phyloP scores from a whole-genome alignment of 2,113 vertebrate genomes.

The Pangasianodon gigas region DNA sequence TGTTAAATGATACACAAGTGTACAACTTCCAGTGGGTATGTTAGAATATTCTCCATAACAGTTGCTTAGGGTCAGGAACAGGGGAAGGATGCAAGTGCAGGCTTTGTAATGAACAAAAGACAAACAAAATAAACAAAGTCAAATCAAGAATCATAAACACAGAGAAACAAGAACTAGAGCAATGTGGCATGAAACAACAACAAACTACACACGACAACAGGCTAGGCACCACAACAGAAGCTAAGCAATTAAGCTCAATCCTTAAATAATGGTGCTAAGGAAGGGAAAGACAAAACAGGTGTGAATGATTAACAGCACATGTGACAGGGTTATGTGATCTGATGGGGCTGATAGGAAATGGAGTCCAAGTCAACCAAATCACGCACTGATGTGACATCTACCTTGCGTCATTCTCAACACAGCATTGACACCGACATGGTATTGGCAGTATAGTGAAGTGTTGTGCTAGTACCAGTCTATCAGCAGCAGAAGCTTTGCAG shows the following conservation, averaged over 20 bases:
- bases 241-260: not conserved
- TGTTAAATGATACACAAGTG: not conserved
- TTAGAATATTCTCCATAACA: slow-evolving; percentile 9
- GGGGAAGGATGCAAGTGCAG: not conserved
- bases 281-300: not conserved
- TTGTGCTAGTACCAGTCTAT: not conserved
- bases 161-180: not conserved
- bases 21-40: slow-evolving; percentile 1
- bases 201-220: not conserved
- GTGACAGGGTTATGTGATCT: not conserved
- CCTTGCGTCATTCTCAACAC: not conserved
- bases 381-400: not conserved
- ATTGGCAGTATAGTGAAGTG: not conserved
- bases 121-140: not conserved
- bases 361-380: not conserved
- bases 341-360: not conserved
- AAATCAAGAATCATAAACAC: not conserved
- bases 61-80: not conserved
- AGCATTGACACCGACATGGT: not conserved
- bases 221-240: not conserved
- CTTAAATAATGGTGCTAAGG: not conserved
- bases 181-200: not conserved
- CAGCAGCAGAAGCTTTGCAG: not conserved
- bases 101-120: slow-evolving; percentile 8
- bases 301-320: not conserved